Evolutionary conservation across 2,797 vertebrate species (phyloP).

Genomic region (Gambelia wislizenii): DNA sequence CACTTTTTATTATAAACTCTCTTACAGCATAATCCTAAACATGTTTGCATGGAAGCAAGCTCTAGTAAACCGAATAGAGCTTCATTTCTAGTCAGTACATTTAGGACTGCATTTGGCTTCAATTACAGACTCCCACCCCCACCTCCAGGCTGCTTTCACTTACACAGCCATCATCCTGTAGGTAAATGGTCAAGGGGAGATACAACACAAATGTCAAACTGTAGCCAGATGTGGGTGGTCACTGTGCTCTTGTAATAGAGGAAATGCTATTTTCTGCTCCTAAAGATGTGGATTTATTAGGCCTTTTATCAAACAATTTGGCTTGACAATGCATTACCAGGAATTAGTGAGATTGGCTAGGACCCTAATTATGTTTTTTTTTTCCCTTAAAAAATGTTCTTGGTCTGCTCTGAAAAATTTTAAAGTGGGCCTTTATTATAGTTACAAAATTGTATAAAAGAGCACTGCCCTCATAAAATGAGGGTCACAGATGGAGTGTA

Average conservation of each 20-base stretch:
- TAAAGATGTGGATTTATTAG: constrained; percentile 72
- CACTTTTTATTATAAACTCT: neutral
- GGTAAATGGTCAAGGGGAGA: constrained; percentile 53
- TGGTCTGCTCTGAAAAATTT: constrained; percentile 75
- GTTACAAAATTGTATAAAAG: constrained; percentile 79
- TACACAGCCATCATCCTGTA: constrained; percentile 36
- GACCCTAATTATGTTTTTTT: constrained; percentile 75
- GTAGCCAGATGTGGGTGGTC: constrained; percentile 47
- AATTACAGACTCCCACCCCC: neutral
- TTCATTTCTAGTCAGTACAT: neutral
- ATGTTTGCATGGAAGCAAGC: neutral
- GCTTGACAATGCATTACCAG: constrained; percentile 76
- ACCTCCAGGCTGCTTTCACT: constrained; percentile 12
- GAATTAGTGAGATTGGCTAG: constrained; percentile 81
- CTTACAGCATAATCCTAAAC: neutral
- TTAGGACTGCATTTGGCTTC: neutral
- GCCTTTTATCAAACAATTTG: constrained; percentile 75
- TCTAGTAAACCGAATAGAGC: neutral
- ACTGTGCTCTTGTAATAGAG: constrained; percentile 58
- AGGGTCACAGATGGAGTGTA: constrained; percentile 89
- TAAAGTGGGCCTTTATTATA: constrained; percentile 81
- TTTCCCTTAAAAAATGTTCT: constrained; percentile 70
- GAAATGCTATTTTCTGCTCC: constrained; percentile 54
- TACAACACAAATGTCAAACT: constrained; percentile 7
- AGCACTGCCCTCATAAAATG: constrained; percentile 72